Conservation (phyloP, 2,888 invertebrate species). For the Ryuthela nishihirai region DNA sequence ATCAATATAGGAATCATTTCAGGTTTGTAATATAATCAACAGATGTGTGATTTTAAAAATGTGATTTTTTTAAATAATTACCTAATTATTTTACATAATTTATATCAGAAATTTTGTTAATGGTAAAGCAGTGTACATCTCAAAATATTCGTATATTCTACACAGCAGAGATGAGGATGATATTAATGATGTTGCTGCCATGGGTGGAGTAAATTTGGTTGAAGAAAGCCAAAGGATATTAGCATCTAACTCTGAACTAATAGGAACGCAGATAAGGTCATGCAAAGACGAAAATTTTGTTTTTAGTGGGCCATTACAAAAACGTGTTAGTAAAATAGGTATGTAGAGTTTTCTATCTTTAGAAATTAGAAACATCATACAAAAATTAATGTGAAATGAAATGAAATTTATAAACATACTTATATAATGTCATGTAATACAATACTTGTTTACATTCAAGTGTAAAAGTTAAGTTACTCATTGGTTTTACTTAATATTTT, state of each 20-base stretch:
- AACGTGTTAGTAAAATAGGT: conserved; percentile 69
- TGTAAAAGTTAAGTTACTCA: conserved; percentile 4
- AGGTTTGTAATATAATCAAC: no score
- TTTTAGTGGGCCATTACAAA: conserved; percentile 69
- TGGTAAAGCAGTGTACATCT: no score
- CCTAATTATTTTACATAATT: no score
- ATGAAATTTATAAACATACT: background rate
- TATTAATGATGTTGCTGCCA: conserved; percentile 97
- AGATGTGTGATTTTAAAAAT: no score
- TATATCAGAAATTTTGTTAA: no score
- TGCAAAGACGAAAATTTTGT: conserved; percentile 91
- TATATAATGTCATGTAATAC: background rate
- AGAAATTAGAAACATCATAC: no score
- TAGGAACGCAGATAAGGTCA: conserved; percentile 81
- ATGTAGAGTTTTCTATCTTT: no score
- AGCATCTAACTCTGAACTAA: conserved; percentile 76
- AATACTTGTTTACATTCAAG: no score
- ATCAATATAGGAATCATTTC: no score
- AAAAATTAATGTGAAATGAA: no score
- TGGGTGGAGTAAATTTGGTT: conserved; percentile 96
- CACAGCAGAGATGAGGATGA: conserved; percentile 84
- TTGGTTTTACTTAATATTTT: background rate
- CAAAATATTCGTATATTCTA: no score
- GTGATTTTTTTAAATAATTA: no score
- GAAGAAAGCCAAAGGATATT: conserved; percentile 94